Evolutionary conservation across 2,797 vertebrate genomes (phyloP).

Genomic region (Liasis olivaceus): DNA sequence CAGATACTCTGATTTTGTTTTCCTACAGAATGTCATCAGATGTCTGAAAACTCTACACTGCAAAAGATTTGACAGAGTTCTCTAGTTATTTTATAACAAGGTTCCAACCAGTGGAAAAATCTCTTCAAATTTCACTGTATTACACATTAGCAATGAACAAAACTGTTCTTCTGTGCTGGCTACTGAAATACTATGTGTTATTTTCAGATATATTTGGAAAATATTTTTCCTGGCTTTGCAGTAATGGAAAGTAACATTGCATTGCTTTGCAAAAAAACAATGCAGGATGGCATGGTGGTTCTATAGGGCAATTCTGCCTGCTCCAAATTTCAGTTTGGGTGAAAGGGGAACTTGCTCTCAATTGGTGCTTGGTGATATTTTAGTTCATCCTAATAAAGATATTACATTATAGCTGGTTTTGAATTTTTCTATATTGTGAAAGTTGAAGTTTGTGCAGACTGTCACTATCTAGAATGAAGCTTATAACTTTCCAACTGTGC

Average conservation of each 20-base stretch:
- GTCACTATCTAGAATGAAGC: conserved; percentile 12
- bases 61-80: background rate
- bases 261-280: background rate
- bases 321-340: background rate
- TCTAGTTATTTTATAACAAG: background rate
- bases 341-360: background rate
- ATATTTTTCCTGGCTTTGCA: background rate
- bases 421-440: background rate
- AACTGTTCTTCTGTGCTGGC: background rate
- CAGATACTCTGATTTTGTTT: background rate
- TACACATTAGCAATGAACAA: background rate
- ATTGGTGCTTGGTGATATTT: background rate
- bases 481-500: background rate
- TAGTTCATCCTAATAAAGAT: background rate
- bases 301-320: background rate
- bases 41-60: background rate
- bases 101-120: background rate
- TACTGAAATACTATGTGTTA: rapidly evolving
- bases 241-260: background rate
- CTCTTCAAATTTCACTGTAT: background rate
- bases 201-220: conserved; percentile 4
- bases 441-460: rapidly evolving
- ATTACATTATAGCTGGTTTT: background rate
- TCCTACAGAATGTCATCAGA: background rate
- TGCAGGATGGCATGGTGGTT: background rate